Conservation (phyloP, 2,888 invertebrate species). For the Amphipoea lucens region DNA sequence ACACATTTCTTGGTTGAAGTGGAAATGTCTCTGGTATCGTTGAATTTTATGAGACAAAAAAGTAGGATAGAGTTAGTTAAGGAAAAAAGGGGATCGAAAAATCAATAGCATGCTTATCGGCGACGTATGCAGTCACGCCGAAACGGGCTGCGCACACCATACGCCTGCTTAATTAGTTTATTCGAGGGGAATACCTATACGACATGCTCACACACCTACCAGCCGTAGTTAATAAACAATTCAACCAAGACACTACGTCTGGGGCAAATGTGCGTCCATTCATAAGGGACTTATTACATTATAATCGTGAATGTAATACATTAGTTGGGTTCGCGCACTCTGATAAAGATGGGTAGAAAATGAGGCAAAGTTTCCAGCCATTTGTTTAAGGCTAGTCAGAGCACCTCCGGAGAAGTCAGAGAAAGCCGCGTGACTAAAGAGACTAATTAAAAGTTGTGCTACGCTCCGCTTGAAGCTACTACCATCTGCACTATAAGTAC, state of each 20-base stretch:
- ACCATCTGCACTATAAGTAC: constrained; percentile 25
- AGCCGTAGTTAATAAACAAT: constrained; percentile 48
- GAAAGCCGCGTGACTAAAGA: constrained; percentile 70
- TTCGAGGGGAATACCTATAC: constrained; percentile 47
- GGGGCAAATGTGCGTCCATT: constrained; percentile 26
- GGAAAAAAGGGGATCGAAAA: constrained; percentile 74
- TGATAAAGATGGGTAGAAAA: constrained; percentile 60
- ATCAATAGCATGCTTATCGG: constrained; percentile 78
- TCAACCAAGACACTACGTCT: constrained; percentile 30
- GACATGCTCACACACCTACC: constrained; percentile 22
- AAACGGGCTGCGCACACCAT: constrained; percentile 67
- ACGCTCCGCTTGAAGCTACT: constrained; percentile 48
- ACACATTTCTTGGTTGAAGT: constrained; percentile 41
- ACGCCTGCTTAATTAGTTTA: constrained; percentile 69
- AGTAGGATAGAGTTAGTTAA: constrained; percentile 63
- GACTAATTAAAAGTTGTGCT: constrained; percentile 73
- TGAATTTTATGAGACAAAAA: constrained; percentile 62
- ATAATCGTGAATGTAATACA: constrained; percentile 37
- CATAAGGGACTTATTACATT: constrained; percentile 33
- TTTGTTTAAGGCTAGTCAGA: constrained; percentile 64
- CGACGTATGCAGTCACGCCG: constrained; percentile 78
- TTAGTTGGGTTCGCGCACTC: constrained; percentile 26
- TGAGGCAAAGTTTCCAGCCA: constrained; percentile 65
- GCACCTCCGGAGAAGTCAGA: constrained; percentile 57
- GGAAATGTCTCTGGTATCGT: constrained; percentile 34